Evolutionary conservation across 2,888 invertebrate species (phyloP).

Genomic region (Cataglyphis altisquamis): DNA sequence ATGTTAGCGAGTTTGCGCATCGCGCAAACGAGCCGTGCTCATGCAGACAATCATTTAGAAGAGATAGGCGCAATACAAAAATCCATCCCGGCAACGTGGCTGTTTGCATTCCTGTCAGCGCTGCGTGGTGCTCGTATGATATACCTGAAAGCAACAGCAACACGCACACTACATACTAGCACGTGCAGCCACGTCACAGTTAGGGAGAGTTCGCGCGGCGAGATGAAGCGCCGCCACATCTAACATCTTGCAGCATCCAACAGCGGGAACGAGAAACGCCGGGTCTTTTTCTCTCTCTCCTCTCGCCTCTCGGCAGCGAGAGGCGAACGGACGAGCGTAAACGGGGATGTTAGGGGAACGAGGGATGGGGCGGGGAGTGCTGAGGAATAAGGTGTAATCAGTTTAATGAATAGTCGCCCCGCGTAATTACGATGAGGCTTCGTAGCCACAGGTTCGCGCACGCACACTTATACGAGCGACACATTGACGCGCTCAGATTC

Average conservation of each 20-base stretch:
- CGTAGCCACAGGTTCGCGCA: constrained; percentile 43
- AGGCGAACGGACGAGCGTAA: constrained; percentile 23
- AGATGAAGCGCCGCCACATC: constrained; percentile 23
- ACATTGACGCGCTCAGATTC: constrained; percentile 36
- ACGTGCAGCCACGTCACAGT: constrained; percentile 24
- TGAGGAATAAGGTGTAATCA: constrained; percentile 83
- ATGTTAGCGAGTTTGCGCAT: constrained; percentile 47
- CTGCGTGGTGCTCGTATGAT: background rate
- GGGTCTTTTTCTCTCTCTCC: constrained; percentile 47
- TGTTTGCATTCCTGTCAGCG: constrained; percentile 61
- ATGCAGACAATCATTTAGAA: constrained; percentile 55
- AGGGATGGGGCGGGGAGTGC: constrained; percentile 49
- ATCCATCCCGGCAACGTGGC: constrained; percentile 46
- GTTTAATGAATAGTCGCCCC: constrained; percentile 85
- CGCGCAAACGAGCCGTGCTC: constrained; percentile 21
- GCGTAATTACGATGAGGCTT: constrained; percentile 82
- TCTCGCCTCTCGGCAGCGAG: constrained; percentile 25
- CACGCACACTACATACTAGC: background rate
- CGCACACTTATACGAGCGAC: constrained; percentile 37
- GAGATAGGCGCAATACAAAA: constrained; percentile 48
- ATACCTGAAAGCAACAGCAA: background rate
- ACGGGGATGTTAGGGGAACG: constrained; percentile 49
- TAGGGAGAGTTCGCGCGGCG: constrained; percentile 37
- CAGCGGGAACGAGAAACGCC: constrained; percentile 42
- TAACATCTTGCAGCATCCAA: constrained; percentile 3